A percentile compares a stretch with the other conserved stretches of the same genome.
phyloP scores from a whole-genome alignment of 2,888 invertebrate genomes.

The Pyrrhia umbra region DNA sequence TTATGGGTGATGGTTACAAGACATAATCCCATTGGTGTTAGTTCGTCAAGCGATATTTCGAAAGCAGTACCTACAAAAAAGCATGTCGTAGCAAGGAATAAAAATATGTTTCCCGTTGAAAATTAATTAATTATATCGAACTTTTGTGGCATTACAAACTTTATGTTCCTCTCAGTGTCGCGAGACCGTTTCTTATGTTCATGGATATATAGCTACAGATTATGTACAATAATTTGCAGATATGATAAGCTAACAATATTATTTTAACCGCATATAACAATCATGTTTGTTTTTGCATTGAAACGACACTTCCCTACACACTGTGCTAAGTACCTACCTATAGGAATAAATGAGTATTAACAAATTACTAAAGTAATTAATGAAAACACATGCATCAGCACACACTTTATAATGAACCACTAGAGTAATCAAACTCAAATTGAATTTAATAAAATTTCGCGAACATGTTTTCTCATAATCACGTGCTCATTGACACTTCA shows the following conservation, averaged over 20 bases:
- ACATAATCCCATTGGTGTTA: conserved; percentile 29
- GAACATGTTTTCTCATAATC: conserved; percentile 67
- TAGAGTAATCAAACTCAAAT: conserved; percentile 46
- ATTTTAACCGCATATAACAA: background rate
- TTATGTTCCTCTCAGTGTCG: no score
- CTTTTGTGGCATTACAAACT: no score
- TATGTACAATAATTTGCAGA: no score
- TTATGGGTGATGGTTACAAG: conserved; percentile 30
- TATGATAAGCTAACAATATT: no score
- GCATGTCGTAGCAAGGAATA: background rate
- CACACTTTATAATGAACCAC: conserved; percentile 16
- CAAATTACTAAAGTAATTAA: conserved; percentile 43
- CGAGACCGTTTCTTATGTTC: no score
- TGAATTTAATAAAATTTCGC: conserved; percentile 61
- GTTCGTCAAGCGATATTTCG: no score
- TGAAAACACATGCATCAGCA: conserved; percentile 39
- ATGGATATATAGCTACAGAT: no score
- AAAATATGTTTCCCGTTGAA: no score
- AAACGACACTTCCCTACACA: background rate
- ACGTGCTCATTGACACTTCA: conserved; percentile 67
- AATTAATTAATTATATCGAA: no score
- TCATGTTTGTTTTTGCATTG: background rate
- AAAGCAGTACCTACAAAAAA: no score
- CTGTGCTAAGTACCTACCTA: background rate
- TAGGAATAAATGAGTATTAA: background rate